A percentile compares a stretch with the other conserved stretches of the same genome.
Conservation (phyloP, 2,888 invertebrate species). For the Epiblema foenella region DNA sequence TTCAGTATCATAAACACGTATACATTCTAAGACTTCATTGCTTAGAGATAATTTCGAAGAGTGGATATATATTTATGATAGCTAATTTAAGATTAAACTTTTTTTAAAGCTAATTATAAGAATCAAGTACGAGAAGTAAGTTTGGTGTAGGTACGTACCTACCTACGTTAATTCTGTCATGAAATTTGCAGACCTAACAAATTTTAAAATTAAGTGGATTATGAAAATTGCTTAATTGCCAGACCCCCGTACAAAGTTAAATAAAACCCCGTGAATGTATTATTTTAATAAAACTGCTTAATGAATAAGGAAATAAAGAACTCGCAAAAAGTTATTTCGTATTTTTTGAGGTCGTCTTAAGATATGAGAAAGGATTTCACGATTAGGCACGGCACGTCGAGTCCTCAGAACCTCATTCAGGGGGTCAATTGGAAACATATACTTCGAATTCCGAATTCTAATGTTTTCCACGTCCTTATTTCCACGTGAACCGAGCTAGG, state of each 20-base stretch:
- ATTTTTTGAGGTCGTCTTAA: slow-evolving; percentile 17
- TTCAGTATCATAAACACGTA: too few relatives aligned
- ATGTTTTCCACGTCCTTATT: too few relatives aligned
- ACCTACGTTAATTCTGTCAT: not conserved
- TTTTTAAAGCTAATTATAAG: too few relatives aligned
- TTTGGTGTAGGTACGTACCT: too few relatives aligned
- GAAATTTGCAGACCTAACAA: not conserved
- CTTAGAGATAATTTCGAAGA: too few relatives aligned
- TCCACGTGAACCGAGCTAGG: too few relatives aligned
- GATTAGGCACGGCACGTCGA: slow-evolving; percentile 40
- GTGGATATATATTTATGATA: too few relatives aligned
- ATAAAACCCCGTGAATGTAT: not conserved
- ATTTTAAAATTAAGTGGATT: not conserved
- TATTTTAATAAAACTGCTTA: not conserved
- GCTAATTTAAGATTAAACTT: too few relatives aligned
- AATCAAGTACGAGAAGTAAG: too few relatives aligned
- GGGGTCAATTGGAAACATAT: not conserved
- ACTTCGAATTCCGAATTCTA: not conserved
- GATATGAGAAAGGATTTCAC: slow-evolving; percentile 27
- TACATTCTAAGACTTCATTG: too few relatives aligned
- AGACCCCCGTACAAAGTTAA: not conserved
- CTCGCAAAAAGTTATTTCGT: not conserved
- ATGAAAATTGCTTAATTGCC: not conserved
- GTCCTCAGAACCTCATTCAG: slow-evolving; percentile 16
- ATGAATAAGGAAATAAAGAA: not conserved